Conservation (phyloP, 1,140 invertebrate species). For the Augochlora pura region DNA sequence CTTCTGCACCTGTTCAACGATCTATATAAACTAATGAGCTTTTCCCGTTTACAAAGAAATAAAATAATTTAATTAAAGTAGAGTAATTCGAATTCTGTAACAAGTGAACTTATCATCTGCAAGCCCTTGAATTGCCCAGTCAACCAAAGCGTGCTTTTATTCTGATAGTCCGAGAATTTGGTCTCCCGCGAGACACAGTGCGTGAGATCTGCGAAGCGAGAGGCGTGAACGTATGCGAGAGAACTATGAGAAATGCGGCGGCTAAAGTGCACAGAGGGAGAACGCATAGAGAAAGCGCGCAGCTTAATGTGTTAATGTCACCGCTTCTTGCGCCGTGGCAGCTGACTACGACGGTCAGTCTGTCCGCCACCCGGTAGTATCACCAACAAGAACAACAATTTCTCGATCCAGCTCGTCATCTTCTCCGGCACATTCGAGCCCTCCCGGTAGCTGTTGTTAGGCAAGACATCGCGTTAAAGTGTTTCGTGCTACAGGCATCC, state of each 20-base stretch:
- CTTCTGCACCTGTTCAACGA: too few species aligned
- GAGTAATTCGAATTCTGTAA: too few species aligned
- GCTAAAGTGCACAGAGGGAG: background rate
- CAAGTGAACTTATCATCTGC: too few species aligned
- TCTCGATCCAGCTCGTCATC: constrained; percentile 75
- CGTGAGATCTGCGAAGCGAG: background rate
- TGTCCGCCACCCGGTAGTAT: constrained; percentile 69
- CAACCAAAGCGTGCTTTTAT: background rate
- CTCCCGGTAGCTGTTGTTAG: constrained; percentile 69
- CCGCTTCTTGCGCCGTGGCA: constrained; percentile 72
- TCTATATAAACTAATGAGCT: too few species aligned
- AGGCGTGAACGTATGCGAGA: background rate
- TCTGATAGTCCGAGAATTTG: background rate
- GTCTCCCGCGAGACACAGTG: background rate
- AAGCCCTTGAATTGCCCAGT: too few species aligned
- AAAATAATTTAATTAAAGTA: too few species aligned
- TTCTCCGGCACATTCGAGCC: constrained; percentile 62
- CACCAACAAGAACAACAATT: constrained; percentile 73
- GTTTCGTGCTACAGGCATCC: constrained; percentile 29
- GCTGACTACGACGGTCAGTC: constrained; percentile 60
- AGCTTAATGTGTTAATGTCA: constrained; percentile 61
- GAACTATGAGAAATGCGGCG: background rate
- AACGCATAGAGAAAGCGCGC: background rate
- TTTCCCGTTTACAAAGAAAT: too few species aligned
- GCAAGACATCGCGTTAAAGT: constrained; percentile 35